Percentiles rank a stretch among this genome's conserved stretches.
Evolutionary conservation across 2,797 vertebrate genomes (phyloP).

Genomic region (Takifugu ocellatus): DNA sequence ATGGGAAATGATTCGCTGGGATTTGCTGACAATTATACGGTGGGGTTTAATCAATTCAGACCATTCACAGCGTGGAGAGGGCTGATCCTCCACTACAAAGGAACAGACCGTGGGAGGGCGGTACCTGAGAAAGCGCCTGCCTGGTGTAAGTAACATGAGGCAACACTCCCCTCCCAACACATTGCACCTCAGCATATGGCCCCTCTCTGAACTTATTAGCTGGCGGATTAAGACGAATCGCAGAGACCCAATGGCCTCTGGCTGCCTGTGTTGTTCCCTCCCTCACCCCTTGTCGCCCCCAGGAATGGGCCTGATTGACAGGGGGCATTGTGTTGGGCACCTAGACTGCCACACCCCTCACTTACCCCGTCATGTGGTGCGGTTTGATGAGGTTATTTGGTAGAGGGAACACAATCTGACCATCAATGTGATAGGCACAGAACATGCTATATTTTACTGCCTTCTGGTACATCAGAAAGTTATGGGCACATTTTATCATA

Average conservation of each 20-base stretch:
- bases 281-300: constrained; percentile 57
- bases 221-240: constrained; percentile 91
- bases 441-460: constrained; percentile 24
- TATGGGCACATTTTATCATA: constrained; percentile 39
- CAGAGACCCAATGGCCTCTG: constrained; percentile 76
- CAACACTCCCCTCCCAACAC: constrained; percentile 83
- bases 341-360: constrained; percentile 72
- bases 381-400: constrained; percentile 78
- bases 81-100: constrained; percentile 92
- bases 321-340: constrained; percentile 74
- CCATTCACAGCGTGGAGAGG: constrained; percentile 93
- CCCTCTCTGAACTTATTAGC: constrained; percentile 97
- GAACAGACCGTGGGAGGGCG: constrained; percentile 82
- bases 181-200: constrained; percentile 90
- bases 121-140: constrained; percentile 93
- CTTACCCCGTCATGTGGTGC: constrained; percentile 71
- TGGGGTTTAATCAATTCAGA: constrained; percentile 92
- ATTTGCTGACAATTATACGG: constrained; percentile 92
- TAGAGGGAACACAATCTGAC: constrained; percentile 41
- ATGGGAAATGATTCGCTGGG: constrained; percentile 90
- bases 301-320: constrained; percentile 89
- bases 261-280: constrained; percentile 70
- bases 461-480: constrained; percentile 12
- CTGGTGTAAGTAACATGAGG: constrained; percentile 92
- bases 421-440: constrained; percentile 23